Base-by-base conservation (phyloP, 2,797 vertebrate species). In the Cryptoblepharus egeriae region DNA sequence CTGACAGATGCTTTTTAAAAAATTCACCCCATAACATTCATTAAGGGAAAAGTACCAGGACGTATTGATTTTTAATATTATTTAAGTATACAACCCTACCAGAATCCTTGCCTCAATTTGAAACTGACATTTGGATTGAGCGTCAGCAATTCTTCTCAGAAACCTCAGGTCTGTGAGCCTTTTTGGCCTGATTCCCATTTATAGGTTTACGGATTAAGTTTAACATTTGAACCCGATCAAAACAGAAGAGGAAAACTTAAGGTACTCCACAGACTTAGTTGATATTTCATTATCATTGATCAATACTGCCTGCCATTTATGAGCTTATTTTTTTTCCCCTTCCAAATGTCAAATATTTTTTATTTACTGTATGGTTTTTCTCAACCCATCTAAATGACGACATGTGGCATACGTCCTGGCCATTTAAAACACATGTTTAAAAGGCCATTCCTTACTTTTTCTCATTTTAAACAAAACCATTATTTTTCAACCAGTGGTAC, bases 191-290 rank as follows among this genome's bases (percentile, higher is more conserved):
- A 93, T 91, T 93, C 75, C 78, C 82, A 75, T 87, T 86, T 91
- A 89, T 91, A 93, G 79, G 80, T 92, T 90, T 95, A 92, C 87
- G 90, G 89, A 90, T 92, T 94, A 94, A 94, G 81, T 90, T 93
- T 91, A 95, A 89, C 85, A 88, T 89, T 93, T 92, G 86, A 91
- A 92, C 91, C 87, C 91, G 89, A 94, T 91, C 88, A 91, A 87
- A 94, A 83, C 80, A 49, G 75, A 89, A 90, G 88, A 93, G 85
- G 88, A 88, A 94, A 84, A 90, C 91, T 91, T 88, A 91, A 88
- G 90, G 89, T 74, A 79, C 70, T 93, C 83, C 90, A 84, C 85
- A 82, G 91, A 92, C 81, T 91, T 90, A 82, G 85, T 88, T 93
- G 93, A 75, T 94, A 91, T 93, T 95, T 94, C 88, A 93, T 89